These are phyloP conservation scores for Drosophila pseudoobscura DNA, from an alignment of 1,140 invertebrate species.

Conservation along the genomic window DNA sequence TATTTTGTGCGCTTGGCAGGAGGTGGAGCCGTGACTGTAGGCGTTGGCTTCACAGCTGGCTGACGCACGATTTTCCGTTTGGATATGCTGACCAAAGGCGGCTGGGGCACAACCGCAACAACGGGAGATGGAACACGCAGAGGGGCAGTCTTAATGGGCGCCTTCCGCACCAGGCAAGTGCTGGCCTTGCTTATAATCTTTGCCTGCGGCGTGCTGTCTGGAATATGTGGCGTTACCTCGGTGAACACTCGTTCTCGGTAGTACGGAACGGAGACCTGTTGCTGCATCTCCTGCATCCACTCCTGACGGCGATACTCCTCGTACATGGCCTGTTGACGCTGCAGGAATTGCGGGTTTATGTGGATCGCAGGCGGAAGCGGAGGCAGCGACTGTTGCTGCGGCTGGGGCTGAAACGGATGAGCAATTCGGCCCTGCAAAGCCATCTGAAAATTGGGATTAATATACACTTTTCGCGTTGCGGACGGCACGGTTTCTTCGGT, in stretches of 20 bases:
- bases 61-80: conserved; percentile 71
- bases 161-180: conserved; percentile 68
- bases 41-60: conserved; percentile 7
- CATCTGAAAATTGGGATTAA: conserved; percentile 71
- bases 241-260: background rate
- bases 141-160: conserved; percentile 10
- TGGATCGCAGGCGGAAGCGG: conserved; percentile 58
- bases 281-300: conserved; percentile 20
- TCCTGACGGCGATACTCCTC: conserved; percentile 17
- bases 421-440: conserved; percentile 53
- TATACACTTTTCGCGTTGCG: conserved; percentile 62
- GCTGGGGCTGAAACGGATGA: conserved; percentile 24
- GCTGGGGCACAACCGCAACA: conserved; percentile 16
- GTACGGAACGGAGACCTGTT: conserved; percentile 24
- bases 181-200: conserved; percentile 76
- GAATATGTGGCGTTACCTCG: background rate
- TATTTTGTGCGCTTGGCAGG: conserved; percentile 59
- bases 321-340: conserved; percentile 50
- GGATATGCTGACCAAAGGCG: conserved; percentile 61
- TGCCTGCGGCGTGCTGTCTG: conserved; percentile 36
- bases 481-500: conserved; percentile 49
- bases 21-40: background rate
- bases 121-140: background rate
- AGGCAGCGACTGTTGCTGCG: conserved; percentile 8
- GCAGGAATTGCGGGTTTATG: conserved; percentile 66